phyloP scores from a whole-genome alignment of 1,140 invertebrate genomes.

The Tetranychus cinnabarinus region DNA sequence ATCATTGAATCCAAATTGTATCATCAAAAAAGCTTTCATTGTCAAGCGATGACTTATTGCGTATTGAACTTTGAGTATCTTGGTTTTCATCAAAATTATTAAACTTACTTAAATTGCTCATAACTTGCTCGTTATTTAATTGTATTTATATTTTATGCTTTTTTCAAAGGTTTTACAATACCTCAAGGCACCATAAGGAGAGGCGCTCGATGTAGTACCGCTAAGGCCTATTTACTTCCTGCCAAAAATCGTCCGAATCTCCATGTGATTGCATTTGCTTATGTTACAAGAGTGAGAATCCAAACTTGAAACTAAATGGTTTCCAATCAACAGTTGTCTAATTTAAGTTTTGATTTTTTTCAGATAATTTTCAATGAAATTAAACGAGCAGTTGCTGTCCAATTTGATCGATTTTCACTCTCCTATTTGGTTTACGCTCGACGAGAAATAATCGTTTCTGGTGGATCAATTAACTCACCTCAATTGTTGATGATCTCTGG shows the following conservation, averaged over 20 bases:
- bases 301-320: neutral
- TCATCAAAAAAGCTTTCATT: too few relatives aligned
- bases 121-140: neutral
- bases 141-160: neutral
- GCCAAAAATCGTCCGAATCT: constrained; percentile 54
- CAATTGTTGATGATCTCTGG: constrained; percentile 80
- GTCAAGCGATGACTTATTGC: too few relatives aligned
- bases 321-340: neutral
- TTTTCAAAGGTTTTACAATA: constrained; percentile 11
- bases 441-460: constrained; percentile 66
- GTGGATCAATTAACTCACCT: constrained; percentile 66
- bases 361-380: constrained; percentile 50
- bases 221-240: constrained; percentile 67
- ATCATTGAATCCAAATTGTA: too few relatives aligned
- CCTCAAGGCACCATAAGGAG: constrained; percentile 61
- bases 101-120: neutral
- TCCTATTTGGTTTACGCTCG: constrained; percentile 41
- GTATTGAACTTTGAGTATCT: too few relatives aligned
- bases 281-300: constrained; percentile 35
- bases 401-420: constrained; percentile 48
- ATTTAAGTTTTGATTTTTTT: neutral
- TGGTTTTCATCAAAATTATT: neutral
- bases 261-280: constrained; percentile 56
- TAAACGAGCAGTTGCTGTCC: constrained; percentile 58
- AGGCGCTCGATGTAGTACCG: constrained; percentile 65